Base-by-base conservation (phyloP, 2,113 vertebrate genomes). In the Philantomba maxwellii region DNA sequence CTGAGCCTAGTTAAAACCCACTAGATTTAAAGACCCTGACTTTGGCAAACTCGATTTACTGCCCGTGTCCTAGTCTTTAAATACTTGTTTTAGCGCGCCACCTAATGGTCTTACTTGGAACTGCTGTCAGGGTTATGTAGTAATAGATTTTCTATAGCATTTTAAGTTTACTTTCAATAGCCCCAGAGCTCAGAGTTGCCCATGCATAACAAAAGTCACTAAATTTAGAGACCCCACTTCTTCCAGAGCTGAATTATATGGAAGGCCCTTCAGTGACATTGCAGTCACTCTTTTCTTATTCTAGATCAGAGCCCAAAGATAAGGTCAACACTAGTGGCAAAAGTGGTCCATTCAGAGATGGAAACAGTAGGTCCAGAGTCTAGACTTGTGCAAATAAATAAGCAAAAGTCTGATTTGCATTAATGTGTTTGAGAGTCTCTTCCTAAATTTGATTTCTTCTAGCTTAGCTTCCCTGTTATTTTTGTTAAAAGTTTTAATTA, bases 1-100 rank as follows among this genome's bases (percentile, higher is more conserved):
- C 55, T 88, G 66, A 88, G 75, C 84, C 30, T 73, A 45, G 58
- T 95, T 87, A 85, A 94, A 92, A 85, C 82, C 89, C 94, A 51
- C 26, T 28, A 25, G 53, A 28, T 93, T 96, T 95, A 82, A 97
- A 95, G 92, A 95, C 55, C 26, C 53, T 19, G 60, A 49, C 2
- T 33, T 55, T 64, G 73, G 62, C 75, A 45, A 39, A n/a, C 66
- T 66, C 10, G 0, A 1, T 58, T 70, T 11, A 11, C 30, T 17
- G 45, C 62, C 6, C 0, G 30, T 0, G 1, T 47, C 49, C 47
- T 64, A 5, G 43, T 26, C 30, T 33, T 47, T 55, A 92, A 51
- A 92, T 62, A 39, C 88, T 95, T 97, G 97, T 95, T 89, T 36
- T 66, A 66, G 94, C 15, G 4, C 21, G 77, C 97, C 98, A 98